Percentiles rank a stretch among this genome's conserved stretches.
phyloP scores from a whole-genome alignment of 2,797 vertebrate genomes.

The Phrynocephalus forsythii region DNA sequence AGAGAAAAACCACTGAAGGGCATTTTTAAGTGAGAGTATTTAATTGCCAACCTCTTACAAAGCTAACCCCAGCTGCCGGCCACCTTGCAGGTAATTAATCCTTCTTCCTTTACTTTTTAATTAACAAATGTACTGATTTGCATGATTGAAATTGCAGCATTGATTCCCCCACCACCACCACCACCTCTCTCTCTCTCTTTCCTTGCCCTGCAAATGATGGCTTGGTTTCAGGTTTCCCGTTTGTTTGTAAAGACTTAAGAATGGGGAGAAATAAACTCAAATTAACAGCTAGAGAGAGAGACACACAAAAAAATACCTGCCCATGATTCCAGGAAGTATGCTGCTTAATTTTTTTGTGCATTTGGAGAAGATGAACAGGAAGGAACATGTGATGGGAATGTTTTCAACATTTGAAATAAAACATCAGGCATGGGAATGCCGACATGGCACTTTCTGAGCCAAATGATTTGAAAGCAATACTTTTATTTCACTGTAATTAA shows the following conservation, averaged over 20 bases:
- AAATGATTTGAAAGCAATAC: conserved; percentile 73
- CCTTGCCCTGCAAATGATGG: neutral
- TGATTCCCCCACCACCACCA: neutral
- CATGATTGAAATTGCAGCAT: neutral
- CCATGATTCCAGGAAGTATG: conserved; percentile 63
- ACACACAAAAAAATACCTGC: neutral
- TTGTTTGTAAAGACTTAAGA: accelerated
- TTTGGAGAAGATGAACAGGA: conserved; percentile 22
- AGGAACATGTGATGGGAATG: conserved; percentile 46
- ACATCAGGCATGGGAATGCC: neutral
- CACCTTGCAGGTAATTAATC: conserved; percentile 29
- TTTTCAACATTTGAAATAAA: neutral
- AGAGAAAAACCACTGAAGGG: conserved; percentile 11
- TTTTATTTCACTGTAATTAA: conserved; percentile 80
- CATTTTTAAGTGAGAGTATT: neutral
- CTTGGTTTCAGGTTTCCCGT: neutral
- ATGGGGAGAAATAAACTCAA: neutral
- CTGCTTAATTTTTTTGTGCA: conserved; percentile 33
- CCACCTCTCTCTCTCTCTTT: neutral
- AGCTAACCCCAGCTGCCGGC: neutral
- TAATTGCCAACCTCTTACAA: neutral
- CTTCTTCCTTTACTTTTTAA: neutral
- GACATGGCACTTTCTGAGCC: conserved; percentile 73
- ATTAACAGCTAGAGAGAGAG: neutral
- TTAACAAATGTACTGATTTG: conserved; percentile 14